Evolutionary conservation across 1,140 invertebrate species (phyloP), one percentile per base, ranked within the genome.

Genomic region (Kradibia gibbosae): DNA sequence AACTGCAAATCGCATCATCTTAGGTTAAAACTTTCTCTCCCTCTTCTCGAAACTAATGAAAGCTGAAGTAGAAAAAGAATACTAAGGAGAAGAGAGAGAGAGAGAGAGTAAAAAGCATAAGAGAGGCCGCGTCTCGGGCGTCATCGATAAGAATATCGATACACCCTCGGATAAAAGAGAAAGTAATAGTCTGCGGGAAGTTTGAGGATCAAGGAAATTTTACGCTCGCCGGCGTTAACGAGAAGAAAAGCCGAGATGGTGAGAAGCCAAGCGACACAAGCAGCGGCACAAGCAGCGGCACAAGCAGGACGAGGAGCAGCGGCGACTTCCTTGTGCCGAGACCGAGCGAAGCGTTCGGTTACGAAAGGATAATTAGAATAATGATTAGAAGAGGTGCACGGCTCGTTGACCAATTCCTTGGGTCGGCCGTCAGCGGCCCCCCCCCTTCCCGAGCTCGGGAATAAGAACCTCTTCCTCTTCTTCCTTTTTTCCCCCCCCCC

Each of bases 331-430:
- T 45, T 15, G 31, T 10, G 22, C 20, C 45, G 42, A 39, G 8
- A 55, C 17, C 11, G 39, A 28, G 76, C 79, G 76, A 70, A 84
- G 85, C 88, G 89, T 91, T 88, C 81, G 87, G 86, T 91, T 91
- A 89, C 89, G 82, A 48, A 36, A 72, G 83, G 86, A 88, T 90
- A 91, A 91, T 90, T 91, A 91, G 86, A 90, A 89, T 87, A 85
- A 88, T 88, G 88, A 90, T 89, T 90, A 89, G 88, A 83, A 86
- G 84, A 84, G 83, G 82, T 83, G 86, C 85, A 90, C 86, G 89
- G 86, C 85, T 90, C 87, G 88, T 90, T 90, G 88, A 87, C 86
- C 87, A 88, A 90, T 89, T 89, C 84, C 85, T 87, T 86, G 85
- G 17, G 70, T 20, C n/a, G 65, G 20, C 31, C 50, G 22, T 67